These are phyloP conservation scores for Gymnodraco acuticeps DNA, from an alignment of 2,797 vertebrate species.

Conservation along the genomic window DNA sequence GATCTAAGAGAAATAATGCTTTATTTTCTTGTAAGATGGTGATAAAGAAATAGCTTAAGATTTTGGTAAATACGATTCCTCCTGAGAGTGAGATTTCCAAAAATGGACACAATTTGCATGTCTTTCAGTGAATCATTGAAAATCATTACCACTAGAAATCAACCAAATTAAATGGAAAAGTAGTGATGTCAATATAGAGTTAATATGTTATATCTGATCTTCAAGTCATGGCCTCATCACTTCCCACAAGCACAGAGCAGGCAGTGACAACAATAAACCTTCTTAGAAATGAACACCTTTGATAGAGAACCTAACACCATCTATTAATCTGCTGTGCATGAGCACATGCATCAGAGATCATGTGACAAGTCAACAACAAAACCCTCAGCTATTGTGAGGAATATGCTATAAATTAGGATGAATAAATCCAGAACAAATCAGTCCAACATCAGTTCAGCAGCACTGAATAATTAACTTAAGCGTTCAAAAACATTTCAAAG, in stretches of 20 bases:
- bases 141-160: not conserved
- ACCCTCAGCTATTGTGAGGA: not conserved
- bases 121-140: not conserved
- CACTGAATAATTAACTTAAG: slow-evolving; percentile 32
- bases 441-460: slow-evolving; percentile 19
- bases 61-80: too few relatives aligned
- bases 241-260: not conserved
- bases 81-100: too few relatives aligned
- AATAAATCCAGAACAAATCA: slow-evolving; percentile 17
- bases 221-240: not conserved
- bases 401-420: slow-evolving; percentile 11
- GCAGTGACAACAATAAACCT: not conserved
- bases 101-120: too few relatives aligned
- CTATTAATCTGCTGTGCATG: not conserved
- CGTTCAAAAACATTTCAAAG: slow-evolving; percentile 32
- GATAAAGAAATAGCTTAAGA: too few relatives aligned
- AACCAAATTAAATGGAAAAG: not conserved
- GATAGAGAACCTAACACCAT: too few relatives aligned
- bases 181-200: not conserved
- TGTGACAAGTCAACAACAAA: not conserved
- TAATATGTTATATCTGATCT: not conserved
- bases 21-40: not conserved
- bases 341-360: not conserved
- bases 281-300: not conserved
- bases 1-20: not conserved